phyloP scores from a whole-genome alignment of 2,113 vertebrate genomes.

The Cebidichthys violaceus region DNA sequence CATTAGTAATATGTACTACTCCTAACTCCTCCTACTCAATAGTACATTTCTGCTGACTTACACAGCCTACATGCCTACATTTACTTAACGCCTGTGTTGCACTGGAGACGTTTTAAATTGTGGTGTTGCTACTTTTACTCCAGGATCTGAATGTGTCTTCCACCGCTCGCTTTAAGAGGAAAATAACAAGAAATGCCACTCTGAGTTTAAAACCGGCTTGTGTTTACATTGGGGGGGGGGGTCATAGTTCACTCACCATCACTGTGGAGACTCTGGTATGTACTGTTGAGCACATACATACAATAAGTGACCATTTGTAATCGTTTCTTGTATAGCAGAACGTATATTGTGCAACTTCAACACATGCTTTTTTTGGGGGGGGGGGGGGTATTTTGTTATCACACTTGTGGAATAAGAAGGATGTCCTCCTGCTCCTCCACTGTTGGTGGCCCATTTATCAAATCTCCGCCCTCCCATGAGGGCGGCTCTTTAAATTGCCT shows the following conservation, averaged over 20 bases:
- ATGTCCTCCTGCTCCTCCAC: conserved; percentile 31
- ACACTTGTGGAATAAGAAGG: conserved; percentile 45
- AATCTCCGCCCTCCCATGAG: conserved; percentile 83
- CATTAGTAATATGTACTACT: not conserved
- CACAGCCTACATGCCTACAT: too few relatives aligned
- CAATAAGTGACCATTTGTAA: not conserved
- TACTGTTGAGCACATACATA: conserved; percentile 1
- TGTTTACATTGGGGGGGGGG: conserved; percentile 62
- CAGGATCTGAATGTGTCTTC: not conserved
- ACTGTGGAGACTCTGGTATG: conserved; percentile 40
- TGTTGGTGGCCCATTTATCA: conserved; percentile 81
- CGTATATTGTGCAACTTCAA: not conserved
- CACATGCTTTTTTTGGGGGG: conserved; percentile 12
- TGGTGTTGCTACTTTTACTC: not conserved
- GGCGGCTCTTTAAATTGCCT: conserved; percentile 84
- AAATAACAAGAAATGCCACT: conserved; percentile 10
- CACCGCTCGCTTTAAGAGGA: not conserved
- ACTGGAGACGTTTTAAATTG: not conserved
- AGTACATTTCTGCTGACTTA: not conserved
- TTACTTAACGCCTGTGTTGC: not conserved
- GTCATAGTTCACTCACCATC: conserved; percentile 63
- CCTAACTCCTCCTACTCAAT: not conserved
- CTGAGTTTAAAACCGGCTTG: conserved; percentile 19
- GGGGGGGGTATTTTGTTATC: conserved; percentile 37
- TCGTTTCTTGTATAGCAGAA: not conserved